phyloP scores from a whole-genome alignment of 2,888 invertebrate species.

The Lithophane ornitopus region DNA sequence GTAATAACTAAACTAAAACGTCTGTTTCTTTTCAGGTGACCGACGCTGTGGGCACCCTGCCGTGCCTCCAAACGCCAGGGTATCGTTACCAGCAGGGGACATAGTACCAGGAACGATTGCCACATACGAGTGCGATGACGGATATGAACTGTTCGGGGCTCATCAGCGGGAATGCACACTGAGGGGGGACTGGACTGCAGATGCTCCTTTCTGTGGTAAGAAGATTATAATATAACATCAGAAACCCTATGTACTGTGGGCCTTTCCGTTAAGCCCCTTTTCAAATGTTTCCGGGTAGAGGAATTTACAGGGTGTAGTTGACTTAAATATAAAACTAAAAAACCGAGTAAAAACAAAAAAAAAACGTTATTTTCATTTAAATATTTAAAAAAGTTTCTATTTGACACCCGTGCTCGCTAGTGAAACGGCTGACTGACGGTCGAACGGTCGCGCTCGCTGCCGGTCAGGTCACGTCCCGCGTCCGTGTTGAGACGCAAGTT shows the following conservation, averaged over 20 bases:
- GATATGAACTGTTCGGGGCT: constrained; percentile 96
- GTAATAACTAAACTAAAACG: not conserved
- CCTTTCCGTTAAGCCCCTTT: not conserved
- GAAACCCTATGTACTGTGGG: not conserved
- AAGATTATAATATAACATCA: not conserved
- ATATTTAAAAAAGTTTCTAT: no score
- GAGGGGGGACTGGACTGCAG: constrained; percentile 94
- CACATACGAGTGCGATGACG: constrained; percentile 96
- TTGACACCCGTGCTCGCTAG: no score
- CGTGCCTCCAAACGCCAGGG: constrained; percentile 95
- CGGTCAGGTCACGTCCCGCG: no score
- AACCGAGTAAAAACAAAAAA: no score
- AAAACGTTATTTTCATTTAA: no score
- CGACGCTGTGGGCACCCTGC: constrained; percentile 95
- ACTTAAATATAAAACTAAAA: no score
- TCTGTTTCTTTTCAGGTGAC: constrained; percentile 77
- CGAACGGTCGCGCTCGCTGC: no score
- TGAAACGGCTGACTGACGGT: no score
- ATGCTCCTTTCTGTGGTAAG: constrained; percentile 96
- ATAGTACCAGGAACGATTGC: constrained; percentile 91
- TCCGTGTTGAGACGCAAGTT: no score
- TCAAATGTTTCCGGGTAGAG: not conserved
- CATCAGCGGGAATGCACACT: constrained; percentile 93
- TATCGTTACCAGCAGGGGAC: constrained; percentile 91
- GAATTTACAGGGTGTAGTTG: no score